Evolutionary conservation across 2,797 vertebrate species (phyloP), one percentile per base, ranked within the genome.

Genomic region (Sebastolobus alascanus): DNA sequence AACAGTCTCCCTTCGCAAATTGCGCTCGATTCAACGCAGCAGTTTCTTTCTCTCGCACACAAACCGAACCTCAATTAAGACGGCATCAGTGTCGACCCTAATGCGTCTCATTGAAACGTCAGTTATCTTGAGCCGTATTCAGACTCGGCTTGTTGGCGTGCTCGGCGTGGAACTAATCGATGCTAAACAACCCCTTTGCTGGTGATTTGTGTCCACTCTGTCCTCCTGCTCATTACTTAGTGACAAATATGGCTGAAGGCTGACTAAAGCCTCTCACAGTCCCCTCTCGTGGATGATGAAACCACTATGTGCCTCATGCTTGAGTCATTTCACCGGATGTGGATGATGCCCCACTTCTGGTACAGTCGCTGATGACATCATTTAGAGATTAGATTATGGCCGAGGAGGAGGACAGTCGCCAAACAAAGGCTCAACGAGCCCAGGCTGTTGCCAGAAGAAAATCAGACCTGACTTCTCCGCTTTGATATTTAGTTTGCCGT

Each of bases 291-390:
- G 77, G 82, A 86, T 77, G 90, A 93, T 85, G 75, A 92, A 83
- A 82, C 76, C 76, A 58, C 82, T 54, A 35, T 77, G 35, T 79
- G 78, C 75, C 76, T 74, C 82, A 68, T 73, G 83, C 80, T 89
- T 86, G 88, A 93, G 88, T 94, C 93, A 90, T 81, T 64, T 81
- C 37, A n/a, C 79, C 25, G 71, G 85, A 89, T 84, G 85, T 5
- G 66, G 89, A 87, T 84, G 86, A 80, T 81, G 90, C 82, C 76
- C 82, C 80, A 79, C 79, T 92, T 91, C 87, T 91, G 80, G 82
- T 86, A 82, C 79, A 80, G 71, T 68, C 68, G 43, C 40, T n/a
- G 84, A 92, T 93, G 92, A 88, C 90, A 88, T 93, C 88, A 90
- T 85, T 68, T 54, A 40, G 73, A 84, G 79, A 87, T 87, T 54